phyloP scores from a whole-genome alignment of 2,888 invertebrate genomes.

The Cybosia mesomella region DNA sequence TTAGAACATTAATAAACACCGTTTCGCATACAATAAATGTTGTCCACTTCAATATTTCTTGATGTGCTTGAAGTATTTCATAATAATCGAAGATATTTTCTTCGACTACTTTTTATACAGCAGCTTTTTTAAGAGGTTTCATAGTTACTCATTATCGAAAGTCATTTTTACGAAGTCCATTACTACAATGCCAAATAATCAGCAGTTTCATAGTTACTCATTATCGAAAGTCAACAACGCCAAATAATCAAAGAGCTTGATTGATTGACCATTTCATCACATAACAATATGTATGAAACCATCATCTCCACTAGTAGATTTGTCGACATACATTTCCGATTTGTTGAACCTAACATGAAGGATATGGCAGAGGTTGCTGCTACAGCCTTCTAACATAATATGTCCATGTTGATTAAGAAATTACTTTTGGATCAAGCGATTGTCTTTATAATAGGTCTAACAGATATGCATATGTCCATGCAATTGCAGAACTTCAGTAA shows the following conservation, averaged over 20 bases:
- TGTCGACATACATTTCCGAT: no score
- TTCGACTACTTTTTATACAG: background rate
- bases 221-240: no score
- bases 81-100: background rate
- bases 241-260: background rate
- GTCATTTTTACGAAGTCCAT: background rate
- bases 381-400: no score
- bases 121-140: background rate
- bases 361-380: no score
- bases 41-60: background rate
- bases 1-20: constrained; percentile 8
- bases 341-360: no score
- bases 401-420: no score
- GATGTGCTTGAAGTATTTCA: background rate
- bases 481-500: no score
- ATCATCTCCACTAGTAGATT: no score
- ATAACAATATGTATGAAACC: background rate
- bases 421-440: no score
- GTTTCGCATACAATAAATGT: background rate
- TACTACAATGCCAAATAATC: background rate
- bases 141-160: background rate
- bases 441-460: no score
- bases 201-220: background rate
- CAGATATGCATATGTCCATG: no score
- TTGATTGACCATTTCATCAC: background rate